A percentile compares a stretch with the other conserved stretches of the same genome.
Conservation (phyloP, 2,797 vertebrate genomes). For the Macropodus opercularis region DNA sequence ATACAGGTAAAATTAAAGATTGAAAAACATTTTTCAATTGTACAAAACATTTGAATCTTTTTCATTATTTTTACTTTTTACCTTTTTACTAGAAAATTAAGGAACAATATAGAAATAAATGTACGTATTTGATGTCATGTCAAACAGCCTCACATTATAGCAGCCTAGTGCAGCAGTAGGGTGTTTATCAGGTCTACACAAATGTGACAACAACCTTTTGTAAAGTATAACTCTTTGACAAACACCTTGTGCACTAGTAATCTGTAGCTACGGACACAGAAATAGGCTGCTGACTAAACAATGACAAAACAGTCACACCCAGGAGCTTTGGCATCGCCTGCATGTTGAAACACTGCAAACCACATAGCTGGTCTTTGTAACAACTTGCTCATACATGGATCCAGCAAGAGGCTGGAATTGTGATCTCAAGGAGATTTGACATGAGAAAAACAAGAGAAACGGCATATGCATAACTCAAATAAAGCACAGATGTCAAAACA, state of each 20-base stretch:
- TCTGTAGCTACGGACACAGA: constrained; percentile 41
- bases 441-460: constrained; percentile 44
- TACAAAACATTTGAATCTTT: too few species aligned
- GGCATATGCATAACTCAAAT: too few species aligned
- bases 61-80: too few species aligned
- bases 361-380: constrained; percentile 79
- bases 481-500: too few species aligned
- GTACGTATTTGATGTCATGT: too few species aligned
- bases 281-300: constrained; percentile 71
- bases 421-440: constrained; percentile 39
- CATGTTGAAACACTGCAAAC: constrained; percentile 76
- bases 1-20: too few species aligned
- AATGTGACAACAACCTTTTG: constrained; percentile 4
- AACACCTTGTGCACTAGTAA: constrained; percentile 22
- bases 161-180: too few species aligned
- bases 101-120: too few species aligned
- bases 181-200: neutral
- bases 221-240: constrained; percentile 29
- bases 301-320: constrained; percentile 68
- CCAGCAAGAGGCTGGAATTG: constrained; percentile 62
- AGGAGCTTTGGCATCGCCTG: constrained; percentile 55
- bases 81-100: too few species aligned
- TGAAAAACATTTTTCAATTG: too few species aligned
- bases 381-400: constrained; percentile 69
- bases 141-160: too few species aligned